Conservation (phyloP, 2,797 vertebrate species). For the Spinibarbus caldwelli region DNA sequence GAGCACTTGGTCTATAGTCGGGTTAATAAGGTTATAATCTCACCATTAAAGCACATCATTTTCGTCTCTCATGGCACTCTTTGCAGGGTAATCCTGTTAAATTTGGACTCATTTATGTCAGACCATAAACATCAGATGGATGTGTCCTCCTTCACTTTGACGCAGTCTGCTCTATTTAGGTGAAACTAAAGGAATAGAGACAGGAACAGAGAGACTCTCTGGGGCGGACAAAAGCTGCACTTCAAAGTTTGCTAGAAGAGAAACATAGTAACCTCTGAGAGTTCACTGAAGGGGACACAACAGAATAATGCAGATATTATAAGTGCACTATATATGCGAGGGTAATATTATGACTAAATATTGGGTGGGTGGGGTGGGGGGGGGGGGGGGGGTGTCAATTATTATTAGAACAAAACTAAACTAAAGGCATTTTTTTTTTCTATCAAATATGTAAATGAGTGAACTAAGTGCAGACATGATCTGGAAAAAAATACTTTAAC, state of each 20-base stretch:
- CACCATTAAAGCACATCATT: slow-evolving; percentile 80
- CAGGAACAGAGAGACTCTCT: slow-evolving; percentile 17
- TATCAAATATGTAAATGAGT: too few species aligned
- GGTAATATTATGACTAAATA: too few species aligned
- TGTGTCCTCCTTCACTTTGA: not conserved
- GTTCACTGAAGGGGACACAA: not conserved
- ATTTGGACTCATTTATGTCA: slow-evolving; percentile 74
- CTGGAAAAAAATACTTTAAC: too few species aligned
- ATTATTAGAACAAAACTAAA: too few species aligned
- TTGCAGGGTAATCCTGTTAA: slow-evolving; percentile 78
- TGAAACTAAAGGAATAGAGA: not conserved
- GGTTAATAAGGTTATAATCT: slow-evolving; percentile 83
- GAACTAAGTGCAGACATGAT: too few species aligned
- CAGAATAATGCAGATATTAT: not conserved
- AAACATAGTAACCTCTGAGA: not conserved
- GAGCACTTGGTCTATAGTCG: slow-evolving; percentile 68
- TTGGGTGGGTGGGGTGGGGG: too few species aligned
- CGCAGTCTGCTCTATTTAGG: not conserved
- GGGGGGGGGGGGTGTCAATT: too few species aligned
- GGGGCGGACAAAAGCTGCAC: not conserved
- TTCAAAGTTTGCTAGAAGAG: slow-evolving; percentile 24
- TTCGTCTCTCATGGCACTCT: slow-evolving; percentile 77
- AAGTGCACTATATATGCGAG: not conserved
- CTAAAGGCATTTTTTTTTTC: too few species aligned
- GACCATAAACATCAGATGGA: slow-evolving; percentile 64